Base-by-base conservation (phyloP, 2,797 vertebrate genomes). In the Zalophus californianus region DNA sequence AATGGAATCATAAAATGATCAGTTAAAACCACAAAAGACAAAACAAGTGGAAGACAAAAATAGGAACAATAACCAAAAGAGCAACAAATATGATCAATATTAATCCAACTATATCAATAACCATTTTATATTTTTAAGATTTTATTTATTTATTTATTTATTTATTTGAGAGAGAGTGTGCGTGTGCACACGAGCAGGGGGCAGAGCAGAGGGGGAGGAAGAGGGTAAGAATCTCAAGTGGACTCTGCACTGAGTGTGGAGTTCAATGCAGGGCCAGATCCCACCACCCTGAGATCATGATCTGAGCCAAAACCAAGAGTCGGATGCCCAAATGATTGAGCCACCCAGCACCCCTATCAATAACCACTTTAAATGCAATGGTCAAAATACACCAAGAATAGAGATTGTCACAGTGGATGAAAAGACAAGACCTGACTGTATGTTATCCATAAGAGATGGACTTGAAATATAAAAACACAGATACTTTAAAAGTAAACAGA, bases 291-390 rank as follows among this genome's bases (percentile, higher is more conserved):
- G n/a, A 68, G 66, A 68, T 68, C 66, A 68, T 68, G 66, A 68
- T 68, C n/a, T 68, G 66, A 35, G n/a, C n/a, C 2, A 8, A 68
- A 35, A 35, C 9, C n/a, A 35, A 68, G n/a, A 68, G 66, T 9
- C 35, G 18, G 66, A 10, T 35, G 66, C 66, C n/a, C 66, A 21
- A 35, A n/a, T 10, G n/a, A 68, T 1, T 35, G n/a, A 68, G n/a
- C n/a, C n/a, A 68, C 18, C 66, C 66, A 35, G 66, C 2, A 15
- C n/a, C 9, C n/a, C 66, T 80, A 72, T 80, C 75, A 72, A 48
- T 93, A 93, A 70, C 68, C 62, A 86, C 50, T 86, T 79, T 38
- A 77, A 93, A 78, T 52, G 23, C 58, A 78, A 27, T 86, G 60
- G 41, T 91, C 62, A 48, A 93, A 70, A 80, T 60, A 70, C 9